Base-by-base conservation (phyloP, 2,797 vertebrate species). In the Halcyon chelicuti region DNA sequence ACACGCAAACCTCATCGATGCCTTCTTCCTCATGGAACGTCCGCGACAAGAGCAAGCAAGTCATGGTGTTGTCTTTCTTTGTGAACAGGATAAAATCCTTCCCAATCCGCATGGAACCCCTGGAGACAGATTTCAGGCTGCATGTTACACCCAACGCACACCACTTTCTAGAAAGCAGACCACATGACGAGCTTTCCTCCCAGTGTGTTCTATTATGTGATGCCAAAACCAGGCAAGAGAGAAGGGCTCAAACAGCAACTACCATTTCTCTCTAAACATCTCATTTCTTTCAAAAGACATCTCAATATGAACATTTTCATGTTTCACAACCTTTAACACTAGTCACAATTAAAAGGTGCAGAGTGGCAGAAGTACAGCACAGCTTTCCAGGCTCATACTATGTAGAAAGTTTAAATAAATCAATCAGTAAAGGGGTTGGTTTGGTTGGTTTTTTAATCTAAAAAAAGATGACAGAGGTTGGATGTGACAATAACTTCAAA, bases 61-160 rank as follows among this genome's bases (percentile, higher is more conserved):
- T 99, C 97, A 99, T 98, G 13, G 98, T 98, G 63, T 98, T 96
- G 44, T 98, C 99, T 93, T 99, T 99, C 98, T 99, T 99, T 3
- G 99, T 99, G 96, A 99, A 99, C 66, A 99, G 98, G 94, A 99
- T 99, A 94, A 99, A 99, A 97, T 99, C 99, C 97, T 99, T 99
- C 47, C 99, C 99, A 39, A 99, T 99, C 80, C 99, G 98, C 99
- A 99, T 99, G 51, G 99, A 99, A 57, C 99, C 99, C 74, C 99
- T 99, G 94, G 37, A 90, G 75, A 94, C 61, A 91, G 74, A 98
- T 74, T 54, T 77, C 46, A 92, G 40, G n/a, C 26, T 62, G 57
- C 10, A 20, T 3, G 31, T 93, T 86, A 95, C 17, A 44, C 29
- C 20, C 79, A 33, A 57, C 25, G 26, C 40, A 57, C 31, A 65